phyloP scores from a whole-genome alignment of 2,888 invertebrate genomes.

The Drosophila percnosoma region DNA sequence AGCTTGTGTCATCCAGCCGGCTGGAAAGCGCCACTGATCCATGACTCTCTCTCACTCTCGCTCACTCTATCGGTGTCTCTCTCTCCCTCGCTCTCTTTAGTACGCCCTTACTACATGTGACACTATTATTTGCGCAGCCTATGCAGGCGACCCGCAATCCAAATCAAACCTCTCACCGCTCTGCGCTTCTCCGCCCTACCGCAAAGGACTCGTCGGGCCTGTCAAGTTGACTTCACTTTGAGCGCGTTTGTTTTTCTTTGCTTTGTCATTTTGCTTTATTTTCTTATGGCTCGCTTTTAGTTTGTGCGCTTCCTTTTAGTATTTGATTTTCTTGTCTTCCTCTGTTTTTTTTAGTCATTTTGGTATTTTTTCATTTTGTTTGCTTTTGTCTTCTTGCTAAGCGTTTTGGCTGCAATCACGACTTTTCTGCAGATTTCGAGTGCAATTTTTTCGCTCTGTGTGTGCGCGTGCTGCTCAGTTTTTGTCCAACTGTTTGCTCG shows the following conservation, averaged over 20 bases:
- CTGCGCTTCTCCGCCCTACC: neutral
- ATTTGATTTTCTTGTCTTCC: slow-evolving; percentile 49
- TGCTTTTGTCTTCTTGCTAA: slow-evolving; percentile 62
- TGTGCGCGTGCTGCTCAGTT: slow-evolving; percentile 61
- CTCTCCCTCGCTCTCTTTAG: slow-evolving; percentile 7
- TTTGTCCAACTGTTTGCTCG: slow-evolving; percentile 62
- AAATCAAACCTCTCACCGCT: neutral
- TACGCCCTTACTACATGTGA: slow-evolving; percentile 48
- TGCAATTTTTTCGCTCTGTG: slow-evolving; percentile 55
- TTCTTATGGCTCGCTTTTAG: slow-evolving; percentile 60
- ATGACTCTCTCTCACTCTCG: slow-evolving; percentile 35
- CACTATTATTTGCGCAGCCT: slow-evolving; percentile 66
- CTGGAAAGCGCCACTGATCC: slow-evolving; percentile 58
- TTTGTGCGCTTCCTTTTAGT: slow-evolving; percentile 42
- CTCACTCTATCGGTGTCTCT: neutral
- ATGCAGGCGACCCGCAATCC: slow-evolving; percentile 40
- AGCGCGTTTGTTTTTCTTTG: slow-evolving; percentile 68
- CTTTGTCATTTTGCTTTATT: slow-evolving; percentile 69
- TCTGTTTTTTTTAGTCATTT: slow-evolving; percentile 1
- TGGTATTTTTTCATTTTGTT: slow-evolving; percentile 21
- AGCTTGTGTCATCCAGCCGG: slow-evolving; percentile 48
- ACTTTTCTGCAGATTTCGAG: slow-evolving; percentile 80
- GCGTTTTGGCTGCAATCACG: slow-evolving; percentile 81
- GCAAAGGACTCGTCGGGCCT: slow-evolving; percentile 27
- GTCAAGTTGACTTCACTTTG: slow-evolving; percentile 70